Percentiles rank a stretch among this genome's conserved stretches.
These are phyloP conservation scores for Gerris lacustris DNA, from an alignment of 2,888 invertebrate species.

Conservation along the genomic window DNA sequence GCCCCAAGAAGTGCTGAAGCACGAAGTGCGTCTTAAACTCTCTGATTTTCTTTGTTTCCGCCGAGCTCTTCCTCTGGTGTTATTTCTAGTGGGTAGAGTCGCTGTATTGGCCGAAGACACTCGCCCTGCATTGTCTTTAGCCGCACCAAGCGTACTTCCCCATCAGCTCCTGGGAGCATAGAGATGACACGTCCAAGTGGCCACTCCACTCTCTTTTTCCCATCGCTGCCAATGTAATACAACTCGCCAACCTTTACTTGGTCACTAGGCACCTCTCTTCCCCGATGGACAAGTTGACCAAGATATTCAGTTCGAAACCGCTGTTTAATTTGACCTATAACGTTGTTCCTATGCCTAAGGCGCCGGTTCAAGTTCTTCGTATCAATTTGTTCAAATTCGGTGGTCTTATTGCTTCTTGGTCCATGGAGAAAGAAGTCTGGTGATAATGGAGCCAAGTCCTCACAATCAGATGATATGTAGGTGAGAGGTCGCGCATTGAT, in stretches of 20 bases:
- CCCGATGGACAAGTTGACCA: conserved; percentile 6
- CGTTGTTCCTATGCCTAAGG: conserved; percentile 8
- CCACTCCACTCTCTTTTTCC: not conserved
- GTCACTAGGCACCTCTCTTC: not conserved
- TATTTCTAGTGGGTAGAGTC: not conserved
- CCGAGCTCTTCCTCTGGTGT: no score
- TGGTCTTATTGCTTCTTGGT: conserved; percentile 8
- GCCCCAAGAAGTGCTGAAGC: no score
- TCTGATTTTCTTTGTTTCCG: no score
- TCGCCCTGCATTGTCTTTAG: not conserved
- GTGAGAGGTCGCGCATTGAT: conserved; percentile 16
- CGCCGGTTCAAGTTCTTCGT: conserved; percentile 7
- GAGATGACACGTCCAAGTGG: not conserved
- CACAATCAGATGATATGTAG: not conserved
- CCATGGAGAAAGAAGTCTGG: conserved; percentile 30
- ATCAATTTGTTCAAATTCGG: conserved; percentile 17
- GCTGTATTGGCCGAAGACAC: not conserved
- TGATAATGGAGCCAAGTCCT: conserved; percentile 28
- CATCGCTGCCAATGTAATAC: not conserved
- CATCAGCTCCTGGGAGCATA: not conserved
- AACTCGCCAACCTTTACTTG: not conserved
- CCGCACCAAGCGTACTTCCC: not conserved
- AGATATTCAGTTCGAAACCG: conserved; percentile 21
- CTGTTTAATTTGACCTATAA: conserved; percentile 14
- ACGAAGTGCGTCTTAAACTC: no score